These are phyloP conservation scores for Vulpes lagopus DNA, from an alignment of 2,113 vertebrate species.

Conservation along the genomic window DNA sequence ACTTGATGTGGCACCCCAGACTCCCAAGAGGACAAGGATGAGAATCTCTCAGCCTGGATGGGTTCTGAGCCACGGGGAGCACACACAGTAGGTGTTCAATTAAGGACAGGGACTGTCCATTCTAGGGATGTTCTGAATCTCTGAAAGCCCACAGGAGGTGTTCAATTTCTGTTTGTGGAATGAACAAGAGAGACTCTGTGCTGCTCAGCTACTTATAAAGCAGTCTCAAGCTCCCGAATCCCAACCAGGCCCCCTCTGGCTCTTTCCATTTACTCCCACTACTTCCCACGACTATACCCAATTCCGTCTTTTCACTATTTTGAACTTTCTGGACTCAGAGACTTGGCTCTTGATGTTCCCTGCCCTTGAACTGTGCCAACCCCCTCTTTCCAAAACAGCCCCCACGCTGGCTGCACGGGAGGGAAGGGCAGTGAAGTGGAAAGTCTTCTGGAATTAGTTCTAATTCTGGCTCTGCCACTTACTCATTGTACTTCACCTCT, in stretches of 20 bases:
- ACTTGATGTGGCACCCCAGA: background rate
- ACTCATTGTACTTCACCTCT: constrained; percentile 9
- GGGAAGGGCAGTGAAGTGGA: background rate
- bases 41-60: background rate
- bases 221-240: background rate
- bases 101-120: background rate
- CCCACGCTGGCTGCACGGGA: background rate
- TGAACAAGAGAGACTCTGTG: background rate
- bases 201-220: background rate
- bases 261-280: background rate
- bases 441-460: constrained; percentile 44
- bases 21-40: background rate
- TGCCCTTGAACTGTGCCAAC: constrained; percentile 22
- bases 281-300: background rate
- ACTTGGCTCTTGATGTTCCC: constrained; percentile 1
- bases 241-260: background rate
- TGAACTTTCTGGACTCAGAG: constrained; percentile 29
- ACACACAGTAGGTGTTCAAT: constrained; percentile 41
- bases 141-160: background rate
- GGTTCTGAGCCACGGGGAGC: background rate
- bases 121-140: background rate
- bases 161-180: constrained; percentile 20
- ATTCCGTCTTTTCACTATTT: background rate
- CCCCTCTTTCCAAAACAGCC: background rate
- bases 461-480: constrained; percentile 43